Percentiles rank a stretch among this genome's conserved stretches.
phyloP scores from a whole-genome alignment of 92 coral and sea anemone species.

The Actinostola sp. region DNA sequence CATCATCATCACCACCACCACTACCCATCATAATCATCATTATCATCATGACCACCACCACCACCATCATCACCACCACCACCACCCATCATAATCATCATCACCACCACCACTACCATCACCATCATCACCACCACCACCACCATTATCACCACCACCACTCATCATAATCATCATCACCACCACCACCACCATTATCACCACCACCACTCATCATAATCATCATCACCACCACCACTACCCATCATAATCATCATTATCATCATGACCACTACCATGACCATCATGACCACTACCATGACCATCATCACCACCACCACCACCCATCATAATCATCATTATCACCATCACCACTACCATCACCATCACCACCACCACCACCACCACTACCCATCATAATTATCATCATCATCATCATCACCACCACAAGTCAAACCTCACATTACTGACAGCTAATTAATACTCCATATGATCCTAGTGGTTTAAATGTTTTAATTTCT shows the following conservation, averaged over 20 bases:
- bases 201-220: neutral
- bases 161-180: neutral
- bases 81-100: no score
- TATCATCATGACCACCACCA: neutral
- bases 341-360: neutral
- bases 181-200: neutral
- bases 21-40: neutral
- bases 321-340: neutral
- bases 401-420: conserved; percentile 2
- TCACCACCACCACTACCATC: neutral
- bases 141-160: no score
- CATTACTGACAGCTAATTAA: no score
- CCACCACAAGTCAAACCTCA: no score
- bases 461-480: no score
- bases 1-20: conserved; percentile 4
- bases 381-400: neutral
- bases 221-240: conserved; percentile 2
- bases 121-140: neutral
- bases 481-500: no score
- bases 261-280: neutral
- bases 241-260: neutral
- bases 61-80: neutral
- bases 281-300: neutral
- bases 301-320: no score
- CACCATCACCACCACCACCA: neutral